Percentiles rank a stretch among this genome's conserved stretches.
Conservation (phyloP, 1,140 invertebrate genomes). For the Hylaeus anthracinus region DNA sequence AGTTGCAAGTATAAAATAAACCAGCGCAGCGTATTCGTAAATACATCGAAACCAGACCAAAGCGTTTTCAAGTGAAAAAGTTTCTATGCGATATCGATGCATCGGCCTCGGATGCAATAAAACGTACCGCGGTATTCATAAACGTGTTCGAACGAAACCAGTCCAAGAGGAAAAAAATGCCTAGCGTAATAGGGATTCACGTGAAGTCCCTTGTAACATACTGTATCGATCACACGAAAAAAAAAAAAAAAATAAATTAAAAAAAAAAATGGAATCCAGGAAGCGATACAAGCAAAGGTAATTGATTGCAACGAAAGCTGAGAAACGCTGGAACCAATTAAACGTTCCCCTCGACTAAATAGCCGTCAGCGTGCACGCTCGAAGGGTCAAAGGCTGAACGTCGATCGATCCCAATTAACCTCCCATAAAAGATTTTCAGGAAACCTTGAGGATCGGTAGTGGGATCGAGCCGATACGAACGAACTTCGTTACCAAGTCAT, state of each 20-base stretch:
- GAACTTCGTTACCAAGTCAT: conserved; percentile 29
- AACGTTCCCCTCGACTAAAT: conserved; percentile 21
- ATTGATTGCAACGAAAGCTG: conserved; percentile 37
- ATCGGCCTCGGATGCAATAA: not conserved
- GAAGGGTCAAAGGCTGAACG: conserved; percentile 18
- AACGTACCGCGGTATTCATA: not conserved
- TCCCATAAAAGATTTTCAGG: conserved; percentile 20
- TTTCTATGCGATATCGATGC: not conserved
- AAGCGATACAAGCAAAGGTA: conserved; percentile 4
- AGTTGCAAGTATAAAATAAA: no score
- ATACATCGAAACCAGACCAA: no score
- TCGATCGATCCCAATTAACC: conserved; percentile 37
- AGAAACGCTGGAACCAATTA: conserved; percentile 31
- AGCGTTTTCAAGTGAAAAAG: not conserved
- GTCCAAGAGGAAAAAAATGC: not conserved
- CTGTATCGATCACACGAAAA: not conserved
- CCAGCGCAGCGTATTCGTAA: no score
- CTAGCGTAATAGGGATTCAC: not conserved
- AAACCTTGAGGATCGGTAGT: not conserved
- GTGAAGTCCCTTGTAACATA: not conserved
- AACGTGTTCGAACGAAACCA: not conserved
- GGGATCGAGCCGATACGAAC: no score
- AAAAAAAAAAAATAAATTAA: not conserved
- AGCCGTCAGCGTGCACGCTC: conserved; percentile 16
- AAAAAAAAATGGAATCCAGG: not conserved